Conservation (phyloP, 2,113 vertebrate species). For the Jaculus jaculus region DNA sequence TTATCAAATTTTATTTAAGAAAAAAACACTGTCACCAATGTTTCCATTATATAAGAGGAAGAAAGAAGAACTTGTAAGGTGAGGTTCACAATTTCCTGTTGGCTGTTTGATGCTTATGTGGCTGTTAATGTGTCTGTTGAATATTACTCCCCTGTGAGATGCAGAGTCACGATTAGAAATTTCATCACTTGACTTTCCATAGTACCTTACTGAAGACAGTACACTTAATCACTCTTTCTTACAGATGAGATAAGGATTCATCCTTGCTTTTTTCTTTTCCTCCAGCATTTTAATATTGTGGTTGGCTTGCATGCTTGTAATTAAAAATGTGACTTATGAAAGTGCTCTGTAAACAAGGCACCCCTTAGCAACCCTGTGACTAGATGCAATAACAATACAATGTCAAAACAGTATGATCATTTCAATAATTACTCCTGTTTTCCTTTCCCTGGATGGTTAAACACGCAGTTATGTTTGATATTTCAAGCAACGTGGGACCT, state of each 20-base stretch:
- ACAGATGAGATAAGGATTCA: constrained; percentile 71
- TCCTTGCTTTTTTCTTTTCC: constrained; percentile 58
- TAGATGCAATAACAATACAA: constrained; percentile 30
- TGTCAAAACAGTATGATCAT: constrained; percentile 50
- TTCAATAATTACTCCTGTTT: constrained; percentile 26
- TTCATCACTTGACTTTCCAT: constrained; percentile 47
- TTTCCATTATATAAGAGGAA: constrained; percentile 28
- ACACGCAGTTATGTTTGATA: constrained; percentile 34
- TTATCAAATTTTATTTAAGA: background rate
- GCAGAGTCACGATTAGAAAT: constrained; percentile 7
- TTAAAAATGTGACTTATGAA: constrained; percentile 78
- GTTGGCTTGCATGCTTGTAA: constrained; percentile 64
- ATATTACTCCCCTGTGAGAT: constrained; percentile 23
- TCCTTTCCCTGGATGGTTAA: constrained; percentile 3
- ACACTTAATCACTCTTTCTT: constrained; percentile 72
- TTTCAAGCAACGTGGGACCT: background rate
- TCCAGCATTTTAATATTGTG: constrained; percentile 74
- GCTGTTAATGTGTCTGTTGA: constrained; percentile 26
- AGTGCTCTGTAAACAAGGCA: constrained; percentile 50
- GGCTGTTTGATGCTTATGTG: background rate
- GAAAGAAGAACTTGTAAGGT: background rate
- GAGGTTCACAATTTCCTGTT: constrained; percentile 36
- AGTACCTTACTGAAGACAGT: constrained; percentile 30
- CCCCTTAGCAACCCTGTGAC: constrained; percentile 36
- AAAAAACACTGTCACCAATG: constrained; percentile 9